Conservation (phyloP, 2,888 invertebrate species). For the Phyllotreta cruciferae region DNA sequence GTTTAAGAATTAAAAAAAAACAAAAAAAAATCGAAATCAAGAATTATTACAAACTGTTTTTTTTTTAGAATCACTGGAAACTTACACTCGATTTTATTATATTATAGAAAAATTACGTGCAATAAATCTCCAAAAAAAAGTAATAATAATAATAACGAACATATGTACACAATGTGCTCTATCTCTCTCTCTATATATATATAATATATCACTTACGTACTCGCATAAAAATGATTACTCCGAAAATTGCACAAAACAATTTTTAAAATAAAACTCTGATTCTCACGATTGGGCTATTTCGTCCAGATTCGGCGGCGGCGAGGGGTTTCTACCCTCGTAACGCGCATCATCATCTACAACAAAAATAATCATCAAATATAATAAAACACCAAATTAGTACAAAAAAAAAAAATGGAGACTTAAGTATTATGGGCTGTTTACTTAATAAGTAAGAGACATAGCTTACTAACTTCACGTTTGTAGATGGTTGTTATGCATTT, state of each 20-base stretch:
- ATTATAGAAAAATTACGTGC: constrained; percentile 39
- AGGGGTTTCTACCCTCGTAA: constrained; percentile 60
- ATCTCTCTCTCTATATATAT: no score
- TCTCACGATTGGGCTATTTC: constrained; percentile 39
- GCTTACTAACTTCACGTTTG: no score
- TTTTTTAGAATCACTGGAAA: constrained; percentile 38
- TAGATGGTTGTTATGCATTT: no score
- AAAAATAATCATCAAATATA: constrained; percentile 28
- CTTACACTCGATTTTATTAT: constrained; percentile 39
- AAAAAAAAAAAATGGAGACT: no score
- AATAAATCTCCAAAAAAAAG: constrained; percentile 43
- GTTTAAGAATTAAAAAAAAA: constrained; percentile 39
- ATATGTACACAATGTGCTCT: constrained; percentile 50
- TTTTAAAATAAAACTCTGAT: constrained; percentile 42
- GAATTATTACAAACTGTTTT: constrained; percentile 37
- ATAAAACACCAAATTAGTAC: constrained; percentile 8
- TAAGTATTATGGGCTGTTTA: no score
- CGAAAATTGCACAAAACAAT: constrained; percentile 48
- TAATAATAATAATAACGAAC: constrained; percentile 44
- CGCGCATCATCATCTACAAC: constrained; percentile 57
- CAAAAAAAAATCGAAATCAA: constrained; percentile 43
- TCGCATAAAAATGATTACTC: constrained; percentile 31
- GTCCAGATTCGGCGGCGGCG: constrained; percentile 57
- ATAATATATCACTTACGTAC: constrained; percentile 23
- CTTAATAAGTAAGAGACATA: no score